phyloP scores from a whole-genome alignment of 2,797 vertebrate species.

The Harpagifer antarcticus region DNA sequence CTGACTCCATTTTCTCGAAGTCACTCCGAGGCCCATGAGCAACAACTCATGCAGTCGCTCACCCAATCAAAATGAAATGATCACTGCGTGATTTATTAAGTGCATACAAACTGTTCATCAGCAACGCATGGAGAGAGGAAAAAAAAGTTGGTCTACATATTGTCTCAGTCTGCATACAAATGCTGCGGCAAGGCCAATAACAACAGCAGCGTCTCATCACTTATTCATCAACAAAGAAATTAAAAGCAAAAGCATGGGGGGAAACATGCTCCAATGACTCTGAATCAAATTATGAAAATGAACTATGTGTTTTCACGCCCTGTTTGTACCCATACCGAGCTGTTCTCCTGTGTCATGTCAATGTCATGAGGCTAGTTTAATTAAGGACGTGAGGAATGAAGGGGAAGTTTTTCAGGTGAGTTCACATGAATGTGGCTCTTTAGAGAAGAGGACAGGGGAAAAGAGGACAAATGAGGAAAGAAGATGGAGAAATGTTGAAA shows the following conservation, averaged over 20 bases:
- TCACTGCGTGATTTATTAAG: constrained; percentile 66
- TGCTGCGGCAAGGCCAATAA: constrained; percentile 26
- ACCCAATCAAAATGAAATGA: constrained; percentile 69
- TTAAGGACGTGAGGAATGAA: constrained; percentile 32
- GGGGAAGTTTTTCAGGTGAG: constrained; percentile 29
- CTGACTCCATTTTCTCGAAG: constrained; percentile 63
- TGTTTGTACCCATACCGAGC: constrained; percentile 10
- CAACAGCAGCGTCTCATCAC: constrained; percentile 51
- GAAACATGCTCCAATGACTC: constrained; percentile 29
- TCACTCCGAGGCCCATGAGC: constrained; percentile 59
- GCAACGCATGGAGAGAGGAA: background rate
- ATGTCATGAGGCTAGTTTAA: constrained; percentile 26
- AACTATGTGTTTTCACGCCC: constrained; percentile 7
- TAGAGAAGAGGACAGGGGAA: background rate
- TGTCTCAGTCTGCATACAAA: constrained; percentile 52
- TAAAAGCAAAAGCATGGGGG: constrained; percentile 24
- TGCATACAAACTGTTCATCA: constrained; percentile 59
- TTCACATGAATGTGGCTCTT: constrained; percentile 22
- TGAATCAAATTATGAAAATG: constrained; percentile 47
- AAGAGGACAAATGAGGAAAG: background rate
- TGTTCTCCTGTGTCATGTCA: constrained; percentile 20
- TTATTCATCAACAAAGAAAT: constrained; percentile 61
- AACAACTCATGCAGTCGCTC: constrained; percentile 42
- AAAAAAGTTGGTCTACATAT: background rate
- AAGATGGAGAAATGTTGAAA: background rate